Base-by-base conservation (phyloP, 2,888 invertebrate genomes). In the Eupeodes luniger region DNA sequence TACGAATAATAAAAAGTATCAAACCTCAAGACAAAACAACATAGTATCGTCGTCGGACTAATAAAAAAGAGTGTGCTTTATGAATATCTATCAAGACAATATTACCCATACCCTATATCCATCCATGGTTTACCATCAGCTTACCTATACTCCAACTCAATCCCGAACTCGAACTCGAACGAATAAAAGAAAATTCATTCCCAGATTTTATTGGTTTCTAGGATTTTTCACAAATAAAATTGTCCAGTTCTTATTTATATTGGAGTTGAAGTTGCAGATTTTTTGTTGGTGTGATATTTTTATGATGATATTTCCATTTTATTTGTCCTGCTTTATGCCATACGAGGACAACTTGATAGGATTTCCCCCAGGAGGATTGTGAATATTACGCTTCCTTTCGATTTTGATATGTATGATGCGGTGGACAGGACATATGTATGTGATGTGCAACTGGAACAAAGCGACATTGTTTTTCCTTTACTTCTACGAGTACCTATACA, bases 241-340 rank as follows among this genome's bases (percentile, higher is more conserved):
- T 72, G 53, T 55, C 55, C 55, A 53, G 40, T 14, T 19, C 3
- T 27, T 47, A 0, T 27, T 16, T 9, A 14, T 19, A 11, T 16
- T 12, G 5, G 12, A 11, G 34, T 47, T 19, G 6, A 12, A 34
- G 51, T 44, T 62, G 9, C 27, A 5, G 11, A 34, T 16, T 14
- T 49, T 62, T 27, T 34, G 44, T 66, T 49, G 12, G 12, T 55
- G 81, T 62, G 89, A 89, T 89, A 85, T 85, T 85, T 85, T 85
- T 89, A 89, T 76, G 89, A 85, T 75, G 85, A 89, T 89, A 89
- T 89, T 89, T 89, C 81, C 88, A 89, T 89, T 89, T 85, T 75
- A 61, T 70, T 74, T 77, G 84, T 83, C 80, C 80, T n/a, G 40
- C 6, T 7, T 9, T 40, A 9, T 16, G 5, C 7, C 16, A n/a